A percentile compares a stretch with the other conserved stretches of the same genome.
Conservation (phyloP, 2,113 vertebrate species). For the Aegithalos caudatus region DNA sequence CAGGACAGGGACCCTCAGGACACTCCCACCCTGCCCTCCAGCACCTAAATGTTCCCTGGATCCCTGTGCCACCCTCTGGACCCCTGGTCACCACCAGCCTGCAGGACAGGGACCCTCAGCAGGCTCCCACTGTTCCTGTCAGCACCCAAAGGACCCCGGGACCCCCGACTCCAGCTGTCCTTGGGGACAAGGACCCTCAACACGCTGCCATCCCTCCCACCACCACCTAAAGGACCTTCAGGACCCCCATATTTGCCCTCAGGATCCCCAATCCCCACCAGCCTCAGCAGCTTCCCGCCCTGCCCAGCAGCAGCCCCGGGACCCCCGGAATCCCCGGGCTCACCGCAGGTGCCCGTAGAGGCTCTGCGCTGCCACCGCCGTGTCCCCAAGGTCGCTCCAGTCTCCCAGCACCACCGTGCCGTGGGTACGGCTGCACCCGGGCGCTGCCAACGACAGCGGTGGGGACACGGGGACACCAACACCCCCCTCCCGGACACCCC, state of each 20-base stretch:
- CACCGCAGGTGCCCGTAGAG: conserved; percentile 79
- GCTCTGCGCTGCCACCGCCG: conserved; percentile 82
- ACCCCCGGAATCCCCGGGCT: background rate
- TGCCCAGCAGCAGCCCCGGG: background rate
- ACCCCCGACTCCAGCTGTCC: background rate
- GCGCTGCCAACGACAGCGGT: conserved; percentile 40
- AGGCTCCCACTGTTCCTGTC: background rate
- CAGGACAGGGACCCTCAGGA: background rate
- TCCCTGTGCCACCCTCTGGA: background rate
- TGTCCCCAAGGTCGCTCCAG: conserved; percentile 88
- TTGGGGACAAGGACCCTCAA: background rate
- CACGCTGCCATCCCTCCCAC: background rate
- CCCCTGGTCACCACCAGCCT: too few relatives aligned
- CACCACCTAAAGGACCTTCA: background rate
- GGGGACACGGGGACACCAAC: background rate
- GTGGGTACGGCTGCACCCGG: conserved; percentile 88
- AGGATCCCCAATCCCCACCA: fast-evolving
- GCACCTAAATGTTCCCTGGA: background rate
- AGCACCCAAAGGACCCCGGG: background rate
- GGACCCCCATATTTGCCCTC: background rate
- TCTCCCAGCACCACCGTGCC: conserved; percentile 84
- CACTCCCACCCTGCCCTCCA: background rate
- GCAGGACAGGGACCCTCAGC: background rate
- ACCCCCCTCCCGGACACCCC: too few relatives aligned
- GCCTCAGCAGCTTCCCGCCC: background rate